Percentiles rank a stretch among this genome's conserved stretches.
phyloP scores from a whole-genome alignment of 2,113 vertebrate species.

The Nyctereutes procyonoides region DNA sequence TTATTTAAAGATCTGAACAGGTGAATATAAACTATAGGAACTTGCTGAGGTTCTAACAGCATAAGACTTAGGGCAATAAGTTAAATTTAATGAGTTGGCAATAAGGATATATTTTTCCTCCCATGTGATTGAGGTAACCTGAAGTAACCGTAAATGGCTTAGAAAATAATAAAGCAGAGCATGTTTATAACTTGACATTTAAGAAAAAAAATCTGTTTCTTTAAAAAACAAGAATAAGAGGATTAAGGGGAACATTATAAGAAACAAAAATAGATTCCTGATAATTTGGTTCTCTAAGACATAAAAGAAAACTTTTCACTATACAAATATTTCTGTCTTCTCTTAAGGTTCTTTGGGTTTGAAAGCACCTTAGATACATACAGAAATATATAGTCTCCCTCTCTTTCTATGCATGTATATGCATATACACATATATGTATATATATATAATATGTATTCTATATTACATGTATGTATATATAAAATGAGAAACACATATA shows the following conservation, averaged over 20 bases:
- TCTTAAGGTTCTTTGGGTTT: neutral
- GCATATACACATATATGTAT: no score
- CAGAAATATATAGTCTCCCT: neutral
- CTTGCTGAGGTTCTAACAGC: neutral
- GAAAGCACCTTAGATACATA: neutral
- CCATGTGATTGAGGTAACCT: neutral
- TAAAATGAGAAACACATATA: neutral
- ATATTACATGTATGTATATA: neutral
- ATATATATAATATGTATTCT: neutral
- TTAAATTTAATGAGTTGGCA: neutral
- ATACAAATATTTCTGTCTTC: neutral
- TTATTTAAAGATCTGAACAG: constrained; percentile 46
- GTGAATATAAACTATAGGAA: neutral
- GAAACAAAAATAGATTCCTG: neutral
- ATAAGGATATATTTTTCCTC: neutral
- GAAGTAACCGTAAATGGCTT: neutral
- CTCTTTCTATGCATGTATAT: neutral
- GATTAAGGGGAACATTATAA: neutral
- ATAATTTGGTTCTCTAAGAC: neutral
- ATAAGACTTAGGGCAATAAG: neutral
- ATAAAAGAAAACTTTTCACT: neutral
- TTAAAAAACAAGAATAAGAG: neutral
- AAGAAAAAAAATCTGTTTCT: neutral
- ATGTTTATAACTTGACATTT: neutral
- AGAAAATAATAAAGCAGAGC: constrained; percentile 6